phyloP scores from a whole-genome alignment of 2,888 invertebrate genomes.

The Mesorhabditis spiculigera region DNA sequence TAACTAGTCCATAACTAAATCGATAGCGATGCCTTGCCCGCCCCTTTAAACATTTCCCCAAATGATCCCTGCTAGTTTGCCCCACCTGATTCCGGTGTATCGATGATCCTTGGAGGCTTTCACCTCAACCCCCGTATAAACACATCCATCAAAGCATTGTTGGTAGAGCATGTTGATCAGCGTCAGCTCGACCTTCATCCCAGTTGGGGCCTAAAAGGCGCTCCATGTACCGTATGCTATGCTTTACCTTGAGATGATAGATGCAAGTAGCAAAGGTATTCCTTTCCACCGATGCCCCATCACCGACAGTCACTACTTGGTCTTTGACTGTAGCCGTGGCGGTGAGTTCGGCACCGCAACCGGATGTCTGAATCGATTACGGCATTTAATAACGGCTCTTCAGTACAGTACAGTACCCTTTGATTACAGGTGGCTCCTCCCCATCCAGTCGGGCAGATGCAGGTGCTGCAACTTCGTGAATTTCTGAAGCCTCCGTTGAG shows the following conservation, averaged over 20 bases:
- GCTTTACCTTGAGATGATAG: background rate
- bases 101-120: background rate
- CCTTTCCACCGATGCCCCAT: background rate
- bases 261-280: background rate
- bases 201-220: background rate
- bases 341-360: conserved; percentile 24
- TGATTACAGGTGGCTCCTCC: conserved; percentile 37
- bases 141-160: background rate
- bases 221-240: background rate
- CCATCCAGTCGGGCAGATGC: conserved; percentile 51
- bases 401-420: conserved; percentile 20
- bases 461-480: conserved; percentile 37
- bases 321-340: conserved; percentile 14
- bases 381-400: conserved; percentile 1
- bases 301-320: background rate
- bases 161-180: background rate
- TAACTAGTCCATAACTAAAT: too few relatives aligned
- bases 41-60: too few relatives aligned
- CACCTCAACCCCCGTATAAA: background rate
- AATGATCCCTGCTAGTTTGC: too few relatives aligned
- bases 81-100: background rate
- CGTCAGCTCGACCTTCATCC: background rate
- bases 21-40: too few relatives aligned
- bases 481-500: conserved; percentile 46
- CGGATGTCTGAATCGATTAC: conserved; percentile 19